A percentile compares a stretch with the other conserved stretches of the same genome.
These are phyloP conservation scores for Neodiprion virginianus DNA, from an alignment of 1,140 invertebrate genomes.

Conservation along the genomic window DNA sequence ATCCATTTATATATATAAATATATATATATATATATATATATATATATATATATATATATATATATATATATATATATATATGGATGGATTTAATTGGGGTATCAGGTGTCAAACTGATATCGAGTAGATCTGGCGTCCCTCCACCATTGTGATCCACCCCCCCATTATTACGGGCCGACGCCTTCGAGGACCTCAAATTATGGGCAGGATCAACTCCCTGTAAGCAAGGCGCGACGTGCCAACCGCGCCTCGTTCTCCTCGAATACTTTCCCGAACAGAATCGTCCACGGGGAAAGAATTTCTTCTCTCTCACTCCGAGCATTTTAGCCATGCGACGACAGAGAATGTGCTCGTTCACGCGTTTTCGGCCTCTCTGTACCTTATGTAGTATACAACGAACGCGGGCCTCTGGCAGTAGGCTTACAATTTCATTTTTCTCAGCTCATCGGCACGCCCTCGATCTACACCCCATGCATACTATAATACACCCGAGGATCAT, in stretches of 20 bases:
- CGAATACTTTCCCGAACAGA: background rate
- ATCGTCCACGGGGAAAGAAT: background rate
- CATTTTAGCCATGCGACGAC: background rate
- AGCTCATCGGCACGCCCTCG: no score
- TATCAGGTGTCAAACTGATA: conserved; percentile 7
- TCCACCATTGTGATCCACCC: background rate
- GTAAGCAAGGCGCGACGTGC: background rate
- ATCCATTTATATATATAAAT: no score
- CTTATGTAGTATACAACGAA: no score
- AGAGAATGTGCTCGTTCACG: conserved; percentile 2
- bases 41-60: no score
- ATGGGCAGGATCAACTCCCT: conserved; percentile 5
- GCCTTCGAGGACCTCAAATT: conserved; percentile 6
- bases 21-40: no score
- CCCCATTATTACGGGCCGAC: conserved; percentile 4
- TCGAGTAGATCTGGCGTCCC: background rate
- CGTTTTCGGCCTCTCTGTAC: background rate
- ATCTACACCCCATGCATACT: no score
- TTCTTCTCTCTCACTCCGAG: background rate
- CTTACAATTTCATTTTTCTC: no score
- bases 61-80: no score
- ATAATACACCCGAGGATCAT: no score
- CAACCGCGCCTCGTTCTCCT: background rate
- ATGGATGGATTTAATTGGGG: background rate
- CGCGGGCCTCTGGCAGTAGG: no score